A percentile compares a stretch with the other conserved stretches of the same genome.
Evolutionary conservation across 2,888 invertebrate genomes (phyloP).

Genomic region (Drosophila antonietae): DNA sequence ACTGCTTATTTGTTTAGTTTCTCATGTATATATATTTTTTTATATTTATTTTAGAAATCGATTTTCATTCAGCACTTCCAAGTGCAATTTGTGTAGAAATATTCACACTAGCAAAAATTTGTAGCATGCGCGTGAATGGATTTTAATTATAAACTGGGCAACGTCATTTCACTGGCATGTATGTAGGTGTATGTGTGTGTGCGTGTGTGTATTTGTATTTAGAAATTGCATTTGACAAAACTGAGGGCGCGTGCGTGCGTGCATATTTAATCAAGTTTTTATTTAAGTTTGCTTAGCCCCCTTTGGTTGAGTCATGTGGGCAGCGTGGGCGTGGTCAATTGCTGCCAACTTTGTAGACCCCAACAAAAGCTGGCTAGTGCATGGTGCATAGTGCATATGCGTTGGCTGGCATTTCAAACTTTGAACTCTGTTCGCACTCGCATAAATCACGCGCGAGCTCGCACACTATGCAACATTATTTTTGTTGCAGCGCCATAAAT

Average conservation of each 20-base stretch:
- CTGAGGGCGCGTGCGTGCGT: slow-evolving; percentile 51
- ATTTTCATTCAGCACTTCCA: not conserved
- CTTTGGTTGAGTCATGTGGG: slow-evolving; percentile 24
- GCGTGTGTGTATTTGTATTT: slow-evolving; percentile 15
- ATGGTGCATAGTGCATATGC: slow-evolving; percentile 36
- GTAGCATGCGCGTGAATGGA: slow-evolving; percentile 20
- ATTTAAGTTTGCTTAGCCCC: slow-evolving; percentile 45
- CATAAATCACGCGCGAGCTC: slow-evolving; percentile 63
- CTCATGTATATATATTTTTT: not conserved
- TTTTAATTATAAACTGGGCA: slow-evolving; percentile 46
- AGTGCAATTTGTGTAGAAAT: slow-evolving; percentile 21
- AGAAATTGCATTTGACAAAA: slow-evolving; percentile 59
- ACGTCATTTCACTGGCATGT: slow-evolving; percentile 8
- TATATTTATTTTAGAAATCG: not conserved
- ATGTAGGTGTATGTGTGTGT: not conserved
- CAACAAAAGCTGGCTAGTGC: not conserved
- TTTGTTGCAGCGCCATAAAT: slow-evolving; percentile 57
- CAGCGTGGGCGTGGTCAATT: slow-evolving; percentile 27
- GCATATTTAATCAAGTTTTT: slow-evolving; percentile 61
- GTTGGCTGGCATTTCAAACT: slow-evolving; percentile 59
- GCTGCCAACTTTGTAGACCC: slow-evolving; percentile 37
- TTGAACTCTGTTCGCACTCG: slow-evolving; percentile 55
- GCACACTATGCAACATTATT: slow-evolving; percentile 61
- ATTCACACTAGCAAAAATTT: slow-evolving; percentile 11
- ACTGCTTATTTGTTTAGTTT: not conserved